These are phyloP conservation scores for Stramonita haemastoma DNA, from an alignment of 2,888 invertebrate species.

Conservation along the genomic window DNA sequence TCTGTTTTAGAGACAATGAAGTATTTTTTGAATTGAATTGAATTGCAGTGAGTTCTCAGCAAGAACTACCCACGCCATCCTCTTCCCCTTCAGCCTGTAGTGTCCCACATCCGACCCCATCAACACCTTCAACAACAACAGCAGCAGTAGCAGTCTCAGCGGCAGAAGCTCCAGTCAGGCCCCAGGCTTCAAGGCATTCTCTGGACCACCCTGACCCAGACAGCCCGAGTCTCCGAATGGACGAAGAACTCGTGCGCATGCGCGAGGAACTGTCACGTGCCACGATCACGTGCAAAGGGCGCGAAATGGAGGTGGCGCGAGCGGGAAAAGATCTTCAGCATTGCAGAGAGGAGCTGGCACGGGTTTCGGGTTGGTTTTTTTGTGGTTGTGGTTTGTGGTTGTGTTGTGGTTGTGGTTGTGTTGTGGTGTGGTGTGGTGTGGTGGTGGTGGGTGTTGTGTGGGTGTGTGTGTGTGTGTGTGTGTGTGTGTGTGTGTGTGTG, in stretches of 20 bases:
- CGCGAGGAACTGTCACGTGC: slow-evolving; percentile 33
- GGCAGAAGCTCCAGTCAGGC: neutral
- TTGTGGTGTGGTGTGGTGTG: no score
- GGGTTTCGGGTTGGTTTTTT: slow-evolving; percentile 20
- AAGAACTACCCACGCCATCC: neutral
- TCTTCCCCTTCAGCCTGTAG: neutral
- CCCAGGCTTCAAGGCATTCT: no score
- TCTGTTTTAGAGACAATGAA: no score
- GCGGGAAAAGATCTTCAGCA: neutral
- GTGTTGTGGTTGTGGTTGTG: neutral
- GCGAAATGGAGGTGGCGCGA: slow-evolving; percentile 31
- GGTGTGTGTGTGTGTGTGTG: no score
- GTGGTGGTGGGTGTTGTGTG: no score
- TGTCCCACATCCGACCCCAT: neutral
- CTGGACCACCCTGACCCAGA: neutral
- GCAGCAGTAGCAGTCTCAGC: neutral
- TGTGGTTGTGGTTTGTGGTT: neutral
- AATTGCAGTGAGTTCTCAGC: neutral
- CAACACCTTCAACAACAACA: neutral
- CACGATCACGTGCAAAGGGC: slow-evolving; percentile 7
- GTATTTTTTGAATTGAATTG: no score
- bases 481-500: no score
- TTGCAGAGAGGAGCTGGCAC: slow-evolving; percentile 31
- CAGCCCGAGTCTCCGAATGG: neutral
- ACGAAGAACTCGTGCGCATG: slow-evolving; percentile 14